Evolutionary conservation across 2,888 invertebrate species (phyloP).

Genomic region (Mythimna ferrago): DNA sequence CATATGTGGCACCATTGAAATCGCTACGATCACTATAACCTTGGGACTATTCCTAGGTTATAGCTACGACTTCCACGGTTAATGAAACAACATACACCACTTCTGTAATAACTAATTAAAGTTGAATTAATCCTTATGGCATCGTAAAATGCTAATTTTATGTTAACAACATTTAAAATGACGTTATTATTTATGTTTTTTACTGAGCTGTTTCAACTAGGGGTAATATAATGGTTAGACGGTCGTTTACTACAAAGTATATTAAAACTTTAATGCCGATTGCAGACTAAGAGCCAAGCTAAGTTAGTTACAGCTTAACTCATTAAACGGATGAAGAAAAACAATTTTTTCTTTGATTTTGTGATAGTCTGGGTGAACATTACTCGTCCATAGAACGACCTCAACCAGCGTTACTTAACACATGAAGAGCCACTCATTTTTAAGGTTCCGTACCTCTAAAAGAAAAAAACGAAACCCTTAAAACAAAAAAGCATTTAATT

Average conservation of each 20-base stretch:
- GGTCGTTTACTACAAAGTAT: conserved; percentile 17
- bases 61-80: background rate
- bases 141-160: background rate
- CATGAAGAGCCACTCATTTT: too few relatives aligned
- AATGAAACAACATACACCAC: background rate
- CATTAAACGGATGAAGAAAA: background rate
- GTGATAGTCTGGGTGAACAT: too few relatives aligned
- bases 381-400: too few relatives aligned
- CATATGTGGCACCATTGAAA: too few relatives aligned
- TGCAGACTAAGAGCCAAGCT: background rate
- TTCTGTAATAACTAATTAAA: background rate
- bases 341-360: too few relatives aligned
- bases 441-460: too few relatives aligned
- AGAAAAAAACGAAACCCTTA: too few relatives aligned
- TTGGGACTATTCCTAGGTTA: background rate
- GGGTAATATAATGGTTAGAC: background rate
- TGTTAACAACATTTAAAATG: background rate
- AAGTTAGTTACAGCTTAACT: background rate
- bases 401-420: too few relatives aligned
- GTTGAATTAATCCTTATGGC: background rate
- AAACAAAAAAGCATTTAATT: too few relatives aligned
- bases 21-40: background rate
- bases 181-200: conserved; percentile 1
- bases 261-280: background rate
- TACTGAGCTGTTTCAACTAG: background rate